Conservation (phyloP, 2,888 invertebrate genomes). For the Lasioglossum morio region DNA sequence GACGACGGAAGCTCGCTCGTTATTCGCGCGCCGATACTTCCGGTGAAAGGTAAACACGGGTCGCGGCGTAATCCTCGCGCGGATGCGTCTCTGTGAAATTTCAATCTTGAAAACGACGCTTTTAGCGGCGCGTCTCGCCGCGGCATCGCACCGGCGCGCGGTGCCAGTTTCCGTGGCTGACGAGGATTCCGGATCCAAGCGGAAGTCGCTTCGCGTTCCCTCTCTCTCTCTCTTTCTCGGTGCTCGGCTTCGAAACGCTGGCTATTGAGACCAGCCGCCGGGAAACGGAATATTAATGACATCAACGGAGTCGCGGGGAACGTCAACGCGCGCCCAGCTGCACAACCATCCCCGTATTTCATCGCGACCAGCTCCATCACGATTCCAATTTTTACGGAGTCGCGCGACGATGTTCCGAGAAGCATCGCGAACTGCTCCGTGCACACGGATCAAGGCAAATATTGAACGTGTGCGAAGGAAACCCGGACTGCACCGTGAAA, state of each 20-base stretch:
- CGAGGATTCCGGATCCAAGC: slow-evolving; percentile 10
- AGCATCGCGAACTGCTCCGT: neutral
- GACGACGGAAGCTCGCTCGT: slow-evolving; percentile 51
- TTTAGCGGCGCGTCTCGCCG: slow-evolving; percentile 11
- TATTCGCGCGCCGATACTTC: slow-evolving; percentile 64
- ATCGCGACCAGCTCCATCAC: neutral
- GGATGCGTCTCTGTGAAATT: slow-evolving; percentile 52
- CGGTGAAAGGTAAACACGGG: slow-evolving; percentile 49
- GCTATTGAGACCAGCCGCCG: neutral
- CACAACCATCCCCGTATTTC: neutral
- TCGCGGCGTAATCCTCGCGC: slow-evolving; percentile 42
- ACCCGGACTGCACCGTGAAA: neutral
- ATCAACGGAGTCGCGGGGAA: slow-evolving; percentile 7
- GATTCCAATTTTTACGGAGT: slow-evolving; percentile 21
- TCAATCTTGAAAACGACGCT: slow-evolving; percentile 51
- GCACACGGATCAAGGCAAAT: neutral
- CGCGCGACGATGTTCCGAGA: neutral
- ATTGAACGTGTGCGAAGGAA: neutral
- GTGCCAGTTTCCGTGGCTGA: neutral
- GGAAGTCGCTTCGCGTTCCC: neutral
- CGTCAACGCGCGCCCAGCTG: slow-evolving; percentile 8
- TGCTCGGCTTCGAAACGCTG: slow-evolving; percentile 18
- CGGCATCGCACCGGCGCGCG: neutral
- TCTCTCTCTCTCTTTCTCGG: neutral
- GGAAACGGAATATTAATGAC: slow-evolving; percentile 24